phyloP scores from a whole-genome alignment of 2,888 invertebrate species.

The Macrosoma leucophasiata region DNA sequence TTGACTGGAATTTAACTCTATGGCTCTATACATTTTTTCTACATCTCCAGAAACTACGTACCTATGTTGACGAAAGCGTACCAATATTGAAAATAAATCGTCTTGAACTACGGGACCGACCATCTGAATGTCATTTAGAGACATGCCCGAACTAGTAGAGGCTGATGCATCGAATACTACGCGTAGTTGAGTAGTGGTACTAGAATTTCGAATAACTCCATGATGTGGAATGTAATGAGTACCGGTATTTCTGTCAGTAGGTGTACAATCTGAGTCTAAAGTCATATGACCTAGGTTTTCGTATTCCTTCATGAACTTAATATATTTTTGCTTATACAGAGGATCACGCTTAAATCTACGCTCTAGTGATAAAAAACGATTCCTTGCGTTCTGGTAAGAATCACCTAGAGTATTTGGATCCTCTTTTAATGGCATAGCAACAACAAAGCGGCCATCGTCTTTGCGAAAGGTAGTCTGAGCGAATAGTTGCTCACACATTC shows the following conservation, averaged over 20 bases:
- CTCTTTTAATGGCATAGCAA: slow-evolving; percentile 11
- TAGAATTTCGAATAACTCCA: neutral
- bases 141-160: slow-evolving; percentile 19
- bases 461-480: slow-evolving; percentile 2
- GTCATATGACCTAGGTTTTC: slow-evolving; percentile 26
- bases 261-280: slow-evolving; percentile 6
- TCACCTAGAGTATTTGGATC: slow-evolving; percentile 5
- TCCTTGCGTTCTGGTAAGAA: slow-evolving; percentile 5
- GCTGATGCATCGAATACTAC: slow-evolving; percentile 30
- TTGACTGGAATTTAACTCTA: slow-evolving; percentile 6
- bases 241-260: slow-evolving; percentile 3
- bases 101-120: slow-evolving; percentile 24
- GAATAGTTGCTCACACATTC: slow-evolving; percentile 10
- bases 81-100: slow-evolving; percentile 19
- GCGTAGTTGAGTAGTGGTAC: slow-evolving; percentile 24
- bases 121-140: slow-evolving; percentile 18
- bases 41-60: slow-evolving; percentile 21
- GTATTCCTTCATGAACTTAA: slow-evolving; percentile 28
- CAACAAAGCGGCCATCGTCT: slow-evolving; percentile 7
- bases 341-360: slow-evolving; percentile 18
- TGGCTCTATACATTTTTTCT: slow-evolving; percentile 16
- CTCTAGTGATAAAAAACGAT: slow-evolving; percentile 7
- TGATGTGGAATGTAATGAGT: slow-evolving; percentile 25
- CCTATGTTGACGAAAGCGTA: slow-evolving; percentile 22
- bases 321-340: slow-evolving; percentile 20